phyloP scores from a whole-genome alignment of 2,888 invertebrate genomes.

The Argyresthia albistria region DNA sequence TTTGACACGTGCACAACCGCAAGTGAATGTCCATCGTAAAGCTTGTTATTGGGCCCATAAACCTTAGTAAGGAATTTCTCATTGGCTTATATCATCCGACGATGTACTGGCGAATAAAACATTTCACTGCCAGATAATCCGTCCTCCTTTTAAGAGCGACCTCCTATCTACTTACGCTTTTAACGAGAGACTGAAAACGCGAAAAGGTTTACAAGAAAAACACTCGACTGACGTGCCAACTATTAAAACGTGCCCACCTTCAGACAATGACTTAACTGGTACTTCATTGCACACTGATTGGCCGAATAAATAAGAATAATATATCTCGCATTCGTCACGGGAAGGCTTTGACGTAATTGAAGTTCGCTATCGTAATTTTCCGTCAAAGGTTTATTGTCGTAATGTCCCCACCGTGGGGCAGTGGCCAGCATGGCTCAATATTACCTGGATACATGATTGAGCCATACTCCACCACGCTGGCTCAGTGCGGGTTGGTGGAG shows the following conservation, averaged over 20 bases:
- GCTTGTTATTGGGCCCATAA: slow-evolving; percentile 54
- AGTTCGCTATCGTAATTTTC: too few relatives aligned
- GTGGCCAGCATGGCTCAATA: too few relatives aligned
- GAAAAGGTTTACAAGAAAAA: too few relatives aligned
- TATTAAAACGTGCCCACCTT: too few relatives aligned
- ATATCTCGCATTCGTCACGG: too few relatives aligned
- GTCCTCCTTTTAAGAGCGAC: slow-evolving; percentile 2
- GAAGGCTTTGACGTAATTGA: too few relatives aligned
- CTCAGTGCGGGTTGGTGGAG: too few relatives aligned
- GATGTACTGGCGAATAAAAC: slow-evolving; percentile 26
- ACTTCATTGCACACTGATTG: background rate
- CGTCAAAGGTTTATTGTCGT: too few relatives aligned
- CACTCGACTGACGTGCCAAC: too few relatives aligned
- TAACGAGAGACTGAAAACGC: background rate
- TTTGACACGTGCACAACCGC: slow-evolving; percentile 46
- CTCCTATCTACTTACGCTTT: background rate
- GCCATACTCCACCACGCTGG: too few relatives aligned
- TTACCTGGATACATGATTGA: background rate
- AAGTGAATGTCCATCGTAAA: slow-evolving; percentile 42
- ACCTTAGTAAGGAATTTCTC: slow-evolving; percentile 56
- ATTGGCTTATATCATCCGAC: slow-evolving; percentile 38
- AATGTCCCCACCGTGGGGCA: background rate
- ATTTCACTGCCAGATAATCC: slow-evolving; percentile 23
- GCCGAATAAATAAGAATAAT: background rate
- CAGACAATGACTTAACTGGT: too few relatives aligned